Evolutionary conservation across 2,113 vertebrate genomes (phyloP).

Genomic region (Zosterops lateralis): DNA sequence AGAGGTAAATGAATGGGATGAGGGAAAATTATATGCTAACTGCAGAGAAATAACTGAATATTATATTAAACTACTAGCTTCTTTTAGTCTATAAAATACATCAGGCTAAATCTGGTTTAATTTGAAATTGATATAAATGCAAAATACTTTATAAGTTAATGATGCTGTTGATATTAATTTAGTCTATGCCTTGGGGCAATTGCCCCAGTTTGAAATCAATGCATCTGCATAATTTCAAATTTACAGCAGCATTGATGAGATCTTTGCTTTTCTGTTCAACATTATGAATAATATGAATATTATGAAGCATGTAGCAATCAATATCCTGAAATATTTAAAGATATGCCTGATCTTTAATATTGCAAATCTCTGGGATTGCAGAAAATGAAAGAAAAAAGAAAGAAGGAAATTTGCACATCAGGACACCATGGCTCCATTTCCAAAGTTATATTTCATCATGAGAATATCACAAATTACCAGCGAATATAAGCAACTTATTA

Average conservation of each 20-base stretch:
- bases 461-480: not conserved
- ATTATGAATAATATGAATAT: not conserved
- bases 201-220: not conserved
- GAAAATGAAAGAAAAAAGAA: not conserved
- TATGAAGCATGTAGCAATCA: not conserved
- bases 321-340: not conserved
- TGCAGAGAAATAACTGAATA: not conserved
- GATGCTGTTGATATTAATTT: not conserved
- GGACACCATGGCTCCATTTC: too few species aligned
- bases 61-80: not conserved
- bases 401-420: not conserved
- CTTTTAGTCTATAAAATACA: not conserved
- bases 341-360: not conserved
- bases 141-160: not conserved
- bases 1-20: not conserved
- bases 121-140: not conserved
- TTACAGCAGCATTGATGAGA: not conserved
- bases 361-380: not conserved
- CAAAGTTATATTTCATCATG: not conserved
- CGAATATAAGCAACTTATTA: not conserved
- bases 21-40: not conserved
- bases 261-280: not conserved
- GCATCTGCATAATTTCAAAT: slow-evolving; percentile 5
- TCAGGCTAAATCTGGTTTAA: not conserved
- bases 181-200: not conserved